phyloP scores from a whole-genome alignment of 2,797 vertebrate species.

The Galago senegalensis region DNA sequence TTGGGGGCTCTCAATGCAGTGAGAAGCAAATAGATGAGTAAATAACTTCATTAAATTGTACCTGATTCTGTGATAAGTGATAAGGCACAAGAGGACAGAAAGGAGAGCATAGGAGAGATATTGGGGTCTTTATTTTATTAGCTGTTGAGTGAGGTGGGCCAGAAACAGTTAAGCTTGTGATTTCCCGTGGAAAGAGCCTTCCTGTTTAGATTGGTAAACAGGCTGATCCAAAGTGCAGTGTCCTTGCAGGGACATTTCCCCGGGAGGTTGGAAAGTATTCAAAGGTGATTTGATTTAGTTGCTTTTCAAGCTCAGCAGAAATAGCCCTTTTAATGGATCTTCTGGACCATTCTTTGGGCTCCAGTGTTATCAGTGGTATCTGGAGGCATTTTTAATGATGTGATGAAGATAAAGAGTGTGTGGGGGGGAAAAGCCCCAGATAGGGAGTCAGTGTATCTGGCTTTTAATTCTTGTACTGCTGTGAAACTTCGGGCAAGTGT shows the following conservation, averaged over 20 bases:
- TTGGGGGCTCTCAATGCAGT: neutral
- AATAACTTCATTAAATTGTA: neutral
- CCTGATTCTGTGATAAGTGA: neutral
- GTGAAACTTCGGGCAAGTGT: neutral
- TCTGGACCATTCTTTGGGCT: neutral
- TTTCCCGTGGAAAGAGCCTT: neutral
- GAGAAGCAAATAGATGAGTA: neutral
- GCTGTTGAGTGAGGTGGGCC: neutral
- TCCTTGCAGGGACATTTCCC: slow-evolving; percentile 49
- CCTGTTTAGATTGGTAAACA: slow-evolving; percentile 1
- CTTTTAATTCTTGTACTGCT: neutral
- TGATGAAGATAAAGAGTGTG: slow-evolving; percentile 45
- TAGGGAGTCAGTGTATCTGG: neutral
- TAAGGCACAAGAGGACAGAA: neutral
- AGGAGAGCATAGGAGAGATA: neutral
- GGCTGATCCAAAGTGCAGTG: neutral
- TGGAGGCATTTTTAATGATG: neutral
- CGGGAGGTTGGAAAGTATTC: slow-evolving; percentile 48
- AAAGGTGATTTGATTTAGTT: slow-evolving; percentile 24
- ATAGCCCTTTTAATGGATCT: neutral
- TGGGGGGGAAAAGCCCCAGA: neutral
- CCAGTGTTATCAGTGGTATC: neutral
- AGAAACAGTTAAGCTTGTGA: neutral
- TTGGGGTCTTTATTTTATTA: neutral
- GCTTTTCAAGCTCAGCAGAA: slow-evolving; percentile 16